Conservation (phyloP, 2,113 vertebrate genomes). For the Apteryx owenii region DNA sequence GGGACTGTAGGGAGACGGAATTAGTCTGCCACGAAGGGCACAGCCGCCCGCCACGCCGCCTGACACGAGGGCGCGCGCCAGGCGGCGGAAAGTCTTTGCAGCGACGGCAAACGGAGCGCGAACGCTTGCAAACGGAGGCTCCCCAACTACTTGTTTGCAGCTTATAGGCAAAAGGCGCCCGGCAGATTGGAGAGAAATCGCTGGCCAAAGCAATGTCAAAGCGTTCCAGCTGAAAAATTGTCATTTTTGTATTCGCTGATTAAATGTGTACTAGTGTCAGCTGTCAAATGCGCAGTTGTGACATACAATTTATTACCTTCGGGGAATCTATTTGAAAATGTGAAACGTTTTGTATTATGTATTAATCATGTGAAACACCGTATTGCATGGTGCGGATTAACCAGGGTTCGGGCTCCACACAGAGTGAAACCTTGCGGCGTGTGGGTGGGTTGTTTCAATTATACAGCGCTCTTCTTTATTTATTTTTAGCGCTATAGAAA, state of each 20-base stretch:
- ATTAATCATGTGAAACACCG: neutral
- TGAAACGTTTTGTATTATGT: neutral
- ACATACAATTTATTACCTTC: neutral
- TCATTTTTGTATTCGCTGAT: neutral
- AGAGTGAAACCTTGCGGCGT: neutral
- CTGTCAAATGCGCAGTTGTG: neutral
- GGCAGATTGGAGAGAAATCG: fast-evolving
- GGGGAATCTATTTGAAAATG: neutral
- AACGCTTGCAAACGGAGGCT: neutral
- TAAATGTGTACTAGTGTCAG: neutral
- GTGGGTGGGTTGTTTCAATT: neutral
- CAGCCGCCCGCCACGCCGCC: fast-evolving
- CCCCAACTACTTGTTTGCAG: fast-evolving
- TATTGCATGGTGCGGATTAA: neutral
- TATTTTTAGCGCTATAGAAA: neutral
- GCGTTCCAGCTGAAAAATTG: neutral
- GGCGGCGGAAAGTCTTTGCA: neutral
- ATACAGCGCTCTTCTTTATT: neutral
- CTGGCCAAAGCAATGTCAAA: neutral
- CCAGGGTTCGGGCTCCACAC: neutral
- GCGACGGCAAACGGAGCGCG: neutral
- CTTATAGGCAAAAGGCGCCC: neutral
- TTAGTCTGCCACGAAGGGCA: neutral
- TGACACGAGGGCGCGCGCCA: neutral
- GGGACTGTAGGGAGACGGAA: neutral